Evolutionary conservation across 2,113 vertebrate genomes (phyloP), one percentile per base, ranked within the genome.

Genomic region (Salvelinus namaycush): DNA sequence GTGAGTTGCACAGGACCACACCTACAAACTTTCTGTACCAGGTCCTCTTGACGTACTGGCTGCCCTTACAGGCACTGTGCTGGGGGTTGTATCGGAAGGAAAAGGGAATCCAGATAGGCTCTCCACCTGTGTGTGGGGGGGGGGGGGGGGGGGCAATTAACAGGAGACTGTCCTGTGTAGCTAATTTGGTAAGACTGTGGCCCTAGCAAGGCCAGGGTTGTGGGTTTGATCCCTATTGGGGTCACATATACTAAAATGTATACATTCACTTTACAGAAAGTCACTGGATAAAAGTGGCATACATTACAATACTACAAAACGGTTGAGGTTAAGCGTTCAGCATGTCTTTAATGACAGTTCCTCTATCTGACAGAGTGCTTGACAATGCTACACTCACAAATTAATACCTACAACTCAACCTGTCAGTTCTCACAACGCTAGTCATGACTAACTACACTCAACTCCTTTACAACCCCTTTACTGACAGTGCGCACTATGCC

Each of bases 11-110:
- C 81, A 99, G 95, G 76, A 97, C 93, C 44, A 99, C 97, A 4
- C 98, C 98, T 48, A 99, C 98, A 81, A 99, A 99, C 87, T 99
- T 99, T 79, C 91, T 92, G 87, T 99, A 99, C 98, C 98, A 99
- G 0, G 98, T 99, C 74, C 98, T 90, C 87, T 99, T 99, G 86
- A 99, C 98, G 0, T 95, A 99, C 72, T 99, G 97, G 81, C 97
- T 97, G 73, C 98, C 98, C 4, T 93, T 94, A 89, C 98, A 99
- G 68, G 95, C 94, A 18, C 96, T 97, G 88, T 97, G 96, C 70
- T 92, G 87, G 0, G 94, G 85, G 86, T 99, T 97, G 0, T 95
- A 97, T 73, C 96, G 97, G 90, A 99, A 99, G 70, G 91, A 84
- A 85, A 95, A 99, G 0, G 97, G 96, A 74, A 98, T 95, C 98